Evolutionary conservation across 2,113 vertebrate species (phyloP).

Genomic region (Procavia capensis): DNA sequence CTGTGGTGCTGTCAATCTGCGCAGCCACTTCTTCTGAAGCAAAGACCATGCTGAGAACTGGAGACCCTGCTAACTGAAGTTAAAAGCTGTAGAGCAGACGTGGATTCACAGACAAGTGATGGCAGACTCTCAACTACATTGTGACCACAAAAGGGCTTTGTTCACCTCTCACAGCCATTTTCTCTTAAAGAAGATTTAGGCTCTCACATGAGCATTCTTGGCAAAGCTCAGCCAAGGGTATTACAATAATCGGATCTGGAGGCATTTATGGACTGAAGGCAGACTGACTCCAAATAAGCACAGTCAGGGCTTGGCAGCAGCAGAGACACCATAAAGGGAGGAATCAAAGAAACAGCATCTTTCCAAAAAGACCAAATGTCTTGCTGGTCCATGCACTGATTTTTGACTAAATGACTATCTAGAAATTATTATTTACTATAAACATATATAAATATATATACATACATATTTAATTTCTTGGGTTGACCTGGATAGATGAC

Average conservation of each 20-base stretch:
- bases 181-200: slow-evolving; percentile 20
- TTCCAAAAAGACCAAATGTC: background rate
- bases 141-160: background rate
- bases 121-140: background rate
- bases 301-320: background rate
- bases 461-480: background rate
- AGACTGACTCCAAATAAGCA: background rate
- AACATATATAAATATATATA: no score
- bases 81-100: background rate
- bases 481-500: background rate
- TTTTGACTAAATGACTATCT: background rate
- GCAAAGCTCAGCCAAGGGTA: background rate
- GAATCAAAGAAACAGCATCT: background rate
- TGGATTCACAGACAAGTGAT: background rate
- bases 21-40: background rate
- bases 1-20: background rate
- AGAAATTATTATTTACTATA: background rate
- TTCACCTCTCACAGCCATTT: slow-evolving; percentile 20
- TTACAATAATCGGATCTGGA: slow-evolving; percentile 20
- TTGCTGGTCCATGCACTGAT: background rate
- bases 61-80: background rate
- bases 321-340: background rate
- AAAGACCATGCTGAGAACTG: background rate
- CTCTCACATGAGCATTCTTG: slow-evolving; percentile 24
- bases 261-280: background rate